phyloP scores from a whole-genome alignment of 2,888 invertebrate genomes.

The Morpho achilles region DNA sequence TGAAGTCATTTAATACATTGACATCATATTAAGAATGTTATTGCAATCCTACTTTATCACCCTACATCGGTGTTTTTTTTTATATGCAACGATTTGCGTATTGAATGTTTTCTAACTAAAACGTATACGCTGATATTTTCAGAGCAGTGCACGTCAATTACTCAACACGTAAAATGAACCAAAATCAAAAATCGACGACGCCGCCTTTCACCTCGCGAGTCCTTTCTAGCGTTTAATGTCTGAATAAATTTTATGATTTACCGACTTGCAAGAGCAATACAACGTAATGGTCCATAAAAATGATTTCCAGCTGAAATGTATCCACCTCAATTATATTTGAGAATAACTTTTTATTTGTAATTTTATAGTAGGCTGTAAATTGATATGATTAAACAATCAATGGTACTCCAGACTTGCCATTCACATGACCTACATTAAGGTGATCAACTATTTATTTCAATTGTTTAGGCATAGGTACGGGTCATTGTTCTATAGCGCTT shows the following conservation, averaged over 20 bases:
- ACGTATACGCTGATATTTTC: constrained; percentile 42
- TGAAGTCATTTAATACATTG: constrained; percentile 44
- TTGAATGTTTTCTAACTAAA: no score
- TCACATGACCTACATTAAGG: constrained; percentile 31
- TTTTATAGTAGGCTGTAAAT: constrained; percentile 37
- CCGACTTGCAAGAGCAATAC: constrained; percentile 37
- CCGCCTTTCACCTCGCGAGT: constrained; percentile 51
- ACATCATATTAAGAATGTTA: constrained; percentile 3
- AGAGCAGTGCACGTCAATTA: constrained; percentile 45
- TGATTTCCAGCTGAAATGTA: constrained; percentile 38
- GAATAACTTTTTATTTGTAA: constrained; percentile 37
- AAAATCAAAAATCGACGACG: constrained; percentile 43
- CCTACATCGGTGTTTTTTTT: no score
- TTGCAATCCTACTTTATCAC: no score
- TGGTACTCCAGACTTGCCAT: constrained; percentile 31
- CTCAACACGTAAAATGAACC: constrained; percentile 39
- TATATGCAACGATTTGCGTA: no score
- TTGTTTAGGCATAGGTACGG: constrained; percentile 9
- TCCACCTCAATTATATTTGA: constrained; percentile 42
- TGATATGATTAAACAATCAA: constrained; percentile 34
- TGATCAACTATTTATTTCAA: constrained; percentile 17
- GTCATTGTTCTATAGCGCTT: constrained; percentile 7
- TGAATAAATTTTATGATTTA: constrained; percentile 49
- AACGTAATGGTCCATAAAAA: constrained; percentile 51
- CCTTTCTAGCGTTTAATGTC: constrained; percentile 53